Base-by-base conservation (phyloP, 2,113 vertebrate species). In the Menura novaehollandiae region DNA sequence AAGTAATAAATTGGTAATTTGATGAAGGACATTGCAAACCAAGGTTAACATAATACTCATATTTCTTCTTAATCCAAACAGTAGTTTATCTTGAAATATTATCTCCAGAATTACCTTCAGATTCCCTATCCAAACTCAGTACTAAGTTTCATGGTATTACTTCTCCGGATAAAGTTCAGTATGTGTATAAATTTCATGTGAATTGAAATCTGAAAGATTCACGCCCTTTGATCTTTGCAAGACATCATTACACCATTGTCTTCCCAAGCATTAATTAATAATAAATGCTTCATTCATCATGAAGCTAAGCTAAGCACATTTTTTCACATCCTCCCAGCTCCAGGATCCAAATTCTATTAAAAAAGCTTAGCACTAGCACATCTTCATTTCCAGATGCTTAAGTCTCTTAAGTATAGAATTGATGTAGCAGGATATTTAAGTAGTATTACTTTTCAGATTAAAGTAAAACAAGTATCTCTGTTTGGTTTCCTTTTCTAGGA, bases 51-150 rank as follows among this genome's bases (percentile, higher is more conserved):
- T 69, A 89, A 85, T 39, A 69, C 15, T 35, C 46, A 30, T 71
- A 78, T 68, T 94, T 95, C 72, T 85, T 94, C 78, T 39, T 88
- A 91, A 82, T 83, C n/a, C 46, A 87, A 89, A 92, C 18, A 53
- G 47, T 41, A 85, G 26, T 41, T 92, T 66, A 81, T 85, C 32
- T 89, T 89, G 60, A 93, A 85, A 89, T 85, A 92, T 35, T 77
- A 56, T 28, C 56, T 77, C 17, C n/a, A 75, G 24, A 89, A 91
- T 78, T 60, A 71, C 47, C 64, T 91, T 87, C 69, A 87, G 58
- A 91, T 85, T 94, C n/a, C 37, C 75, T 73, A 27, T 35, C 37
- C 28, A 60, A 75, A 13, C 30, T 75, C 35, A 75, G 28, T 27
- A 69, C 22, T 49, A 78, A 71, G 30, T 67, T 84, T 92, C 76